Base-by-base conservation (phyloP, 2,113 vertebrate species). In the Regulus satrapa region DNA sequence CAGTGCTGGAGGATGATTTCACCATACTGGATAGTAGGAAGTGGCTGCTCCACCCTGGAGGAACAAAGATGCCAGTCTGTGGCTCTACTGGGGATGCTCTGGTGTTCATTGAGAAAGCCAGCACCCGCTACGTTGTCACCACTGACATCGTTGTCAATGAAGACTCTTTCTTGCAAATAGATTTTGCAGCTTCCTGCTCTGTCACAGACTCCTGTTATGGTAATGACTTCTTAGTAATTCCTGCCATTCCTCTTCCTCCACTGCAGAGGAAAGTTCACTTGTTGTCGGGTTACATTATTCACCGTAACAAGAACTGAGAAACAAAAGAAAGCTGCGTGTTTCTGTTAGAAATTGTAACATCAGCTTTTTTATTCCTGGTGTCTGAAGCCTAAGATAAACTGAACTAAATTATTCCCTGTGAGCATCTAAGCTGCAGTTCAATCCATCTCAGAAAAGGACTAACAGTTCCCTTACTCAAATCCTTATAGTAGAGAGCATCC, bases 101-200 rank as follows among this genome's bases (percentile, higher is more conserved):
- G 31, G 99, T 99, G 61, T 99, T 99, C 96, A 99, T 99, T 12
- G 99, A 99, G 95, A 99, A 99, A 96, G 99, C 99, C 43, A 99
- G 98, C 97, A 99, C 99, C 20, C 99, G 99, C 79, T 99, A 99
- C 2, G 99, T 99, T 45, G 98, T 99, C 66, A 99, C 99, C 93
- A 99, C 99, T 10, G 99, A 99, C 94, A 98, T 99, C 18, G 99
- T 98, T 49, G 96, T 99, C 97, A 99, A 99, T 2, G 99, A 99
- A 89, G 99, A 99, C 18, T 99, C 99, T 5, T 99, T 99, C 95
- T 98, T 99, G 86, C 99, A 99, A 97, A 98, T 99, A 80, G 99
- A 99, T 95, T 99, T 99, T 94, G 99, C 99, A 18, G 99, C 99
- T 49, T 99, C 99, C 89, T 99, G 99, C 97, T 99, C 99, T 6